Conservation (phyloP, 2,113 vertebrate genomes). For the Rhizomys pruinosus region DNA sequence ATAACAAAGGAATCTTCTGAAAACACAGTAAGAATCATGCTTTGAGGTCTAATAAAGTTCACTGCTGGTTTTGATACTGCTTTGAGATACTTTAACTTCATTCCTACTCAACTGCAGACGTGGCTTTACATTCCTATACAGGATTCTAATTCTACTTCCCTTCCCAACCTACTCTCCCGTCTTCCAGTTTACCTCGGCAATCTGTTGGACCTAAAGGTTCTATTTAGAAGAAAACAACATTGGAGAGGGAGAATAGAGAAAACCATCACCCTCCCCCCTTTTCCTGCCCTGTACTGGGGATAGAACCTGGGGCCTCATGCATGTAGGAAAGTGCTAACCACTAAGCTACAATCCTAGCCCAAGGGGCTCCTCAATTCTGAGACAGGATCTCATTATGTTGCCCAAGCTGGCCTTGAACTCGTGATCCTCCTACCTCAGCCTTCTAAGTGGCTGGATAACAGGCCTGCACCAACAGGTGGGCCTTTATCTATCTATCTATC, state of each 20-base stretch:
- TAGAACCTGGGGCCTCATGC: background rate
- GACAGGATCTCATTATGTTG: background rate
- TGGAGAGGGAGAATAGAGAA: background rate
- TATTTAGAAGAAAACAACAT: background rate
- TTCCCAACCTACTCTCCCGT: no score
- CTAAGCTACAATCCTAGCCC: background rate
- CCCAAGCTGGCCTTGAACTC: background rate
- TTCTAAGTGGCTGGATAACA: background rate
- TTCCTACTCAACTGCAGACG: background rate
- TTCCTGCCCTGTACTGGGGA: no score
- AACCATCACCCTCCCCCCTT: background rate
- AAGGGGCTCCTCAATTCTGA: background rate
- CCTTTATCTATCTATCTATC: background rate
- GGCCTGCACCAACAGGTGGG: background rate
- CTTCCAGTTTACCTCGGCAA: background rate
- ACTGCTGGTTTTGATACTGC: background rate
- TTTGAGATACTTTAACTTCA: background rate
- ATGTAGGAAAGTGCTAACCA: background rate
- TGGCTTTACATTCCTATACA: background rate
- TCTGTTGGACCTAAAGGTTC: background rate
- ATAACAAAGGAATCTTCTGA: background rate
- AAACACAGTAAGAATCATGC: slow-evolving; percentile 12
- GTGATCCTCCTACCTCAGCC: background rate
- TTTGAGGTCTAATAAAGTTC: slow-evolving; percentile 19
- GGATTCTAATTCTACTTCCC: background rate